These are phyloP conservation scores for Periphyllus acericola DNA, from an alignment of 2,888 invertebrate species.

Conservation along the genomic window DNA sequence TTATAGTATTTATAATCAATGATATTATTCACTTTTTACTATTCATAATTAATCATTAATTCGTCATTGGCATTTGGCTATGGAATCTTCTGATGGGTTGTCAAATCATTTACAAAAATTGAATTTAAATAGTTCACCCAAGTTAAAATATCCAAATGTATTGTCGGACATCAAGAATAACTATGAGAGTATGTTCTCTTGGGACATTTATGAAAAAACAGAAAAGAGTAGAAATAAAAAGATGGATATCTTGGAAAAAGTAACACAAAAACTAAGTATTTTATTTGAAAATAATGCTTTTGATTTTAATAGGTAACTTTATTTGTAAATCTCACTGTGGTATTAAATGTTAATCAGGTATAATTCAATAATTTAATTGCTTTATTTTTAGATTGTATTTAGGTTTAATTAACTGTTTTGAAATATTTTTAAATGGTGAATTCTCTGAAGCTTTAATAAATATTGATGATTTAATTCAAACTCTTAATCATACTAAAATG, in stretches of 20 bases:
- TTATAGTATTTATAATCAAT: too few relatives aligned
- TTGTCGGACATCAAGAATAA: neutral
- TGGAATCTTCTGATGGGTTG: neutral
- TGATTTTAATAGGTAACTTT: neutral
- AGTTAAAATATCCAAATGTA: neutral
- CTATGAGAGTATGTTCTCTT: slow-evolving; percentile 10
- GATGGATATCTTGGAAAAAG: neutral
- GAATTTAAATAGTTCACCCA: neutral
- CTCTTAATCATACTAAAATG: neutral
- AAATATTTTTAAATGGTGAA: slow-evolving; percentile 9
- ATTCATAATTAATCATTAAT: too few relatives aligned
- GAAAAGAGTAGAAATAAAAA: neutral
- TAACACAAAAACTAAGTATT: slow-evolving; percentile 10
- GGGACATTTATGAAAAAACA: slow-evolving; percentile 11
- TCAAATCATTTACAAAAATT: neutral
- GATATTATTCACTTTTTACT: too few relatives aligned
- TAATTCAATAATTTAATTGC: neutral
- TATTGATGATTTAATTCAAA: neutral
- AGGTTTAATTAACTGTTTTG: slow-evolving; percentile 4
- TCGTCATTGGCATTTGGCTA: neutral
- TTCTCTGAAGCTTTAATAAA: neutral
- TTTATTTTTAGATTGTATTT: slow-evolving; percentile 1
- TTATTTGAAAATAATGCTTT: neutral
- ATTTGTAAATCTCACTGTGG: neutral
- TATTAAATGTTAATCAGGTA: neutral